These are phyloP conservation scores for Psettodes erumei DNA, from an alignment of 2,113 vertebrate species.

Conservation along the genomic window DNA sequence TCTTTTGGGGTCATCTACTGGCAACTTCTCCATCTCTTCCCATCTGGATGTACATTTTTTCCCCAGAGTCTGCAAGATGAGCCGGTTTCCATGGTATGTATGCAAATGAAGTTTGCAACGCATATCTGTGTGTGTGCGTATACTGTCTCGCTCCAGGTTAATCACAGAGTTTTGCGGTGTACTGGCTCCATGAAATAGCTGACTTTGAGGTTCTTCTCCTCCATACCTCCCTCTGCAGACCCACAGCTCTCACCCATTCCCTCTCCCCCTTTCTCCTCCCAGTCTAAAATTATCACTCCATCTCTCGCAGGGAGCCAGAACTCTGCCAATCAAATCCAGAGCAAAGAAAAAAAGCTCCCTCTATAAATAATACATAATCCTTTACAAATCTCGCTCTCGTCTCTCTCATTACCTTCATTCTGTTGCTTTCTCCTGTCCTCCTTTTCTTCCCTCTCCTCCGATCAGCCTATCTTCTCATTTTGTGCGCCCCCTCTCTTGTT, in stretches of 20 bases:
- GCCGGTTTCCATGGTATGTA: slow-evolving; percentile 49
- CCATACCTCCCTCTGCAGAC: slow-evolving; percentile 50
- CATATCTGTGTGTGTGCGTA: slow-evolving; percentile 29
- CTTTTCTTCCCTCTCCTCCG: slow-evolving; percentile 14
- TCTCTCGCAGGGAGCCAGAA: slow-evolving; percentile 70
- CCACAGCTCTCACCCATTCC: slow-evolving; percentile 20
- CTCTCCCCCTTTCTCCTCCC: slow-evolving; percentile 22
- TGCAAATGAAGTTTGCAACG: slow-evolving; percentile 64
- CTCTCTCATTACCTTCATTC: slow-evolving; percentile 74
- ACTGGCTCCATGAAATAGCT: slow-evolving; percentile 69
- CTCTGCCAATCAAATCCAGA: slow-evolving; percentile 76
- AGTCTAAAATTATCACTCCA: slow-evolving; percentile 79
- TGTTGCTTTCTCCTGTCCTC: slow-evolving; percentile 54
- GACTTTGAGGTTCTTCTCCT: slow-evolving; percentile 72
- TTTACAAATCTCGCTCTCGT: slow-evolving; percentile 71
- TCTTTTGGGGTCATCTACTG: slow-evolving; percentile 51
- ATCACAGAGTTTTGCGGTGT: slow-evolving; percentile 66
- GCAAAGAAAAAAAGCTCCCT: slow-evolving; percentile 40
- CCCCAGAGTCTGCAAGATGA: slow-evolving; percentile 42
- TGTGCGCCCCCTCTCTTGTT: not conserved
- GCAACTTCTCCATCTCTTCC: slow-evolving; percentile 66
- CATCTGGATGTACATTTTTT: slow-evolving; percentile 62
- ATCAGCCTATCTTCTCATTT: slow-evolving; percentile 34
- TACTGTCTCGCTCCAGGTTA: slow-evolving; percentile 71
- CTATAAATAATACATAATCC: slow-evolving; percentile 84